Conservation (phyloP, 1,140 invertebrate species). For the Listronotus oregonensis region DNA sequence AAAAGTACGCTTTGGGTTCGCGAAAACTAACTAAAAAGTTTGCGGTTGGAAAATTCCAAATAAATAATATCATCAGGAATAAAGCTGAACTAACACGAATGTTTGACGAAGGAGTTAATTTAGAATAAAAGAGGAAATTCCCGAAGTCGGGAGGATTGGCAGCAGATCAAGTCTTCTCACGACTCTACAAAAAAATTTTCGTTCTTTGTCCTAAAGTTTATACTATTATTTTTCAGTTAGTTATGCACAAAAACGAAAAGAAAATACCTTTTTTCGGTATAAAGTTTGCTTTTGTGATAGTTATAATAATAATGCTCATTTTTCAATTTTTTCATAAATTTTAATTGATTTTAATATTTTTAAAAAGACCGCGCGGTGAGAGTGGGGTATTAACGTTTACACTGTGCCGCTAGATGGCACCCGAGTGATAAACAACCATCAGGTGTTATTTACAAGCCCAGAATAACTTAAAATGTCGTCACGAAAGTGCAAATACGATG, state of each 20-base stretch:
- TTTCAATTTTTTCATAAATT: conserved; percentile 44
- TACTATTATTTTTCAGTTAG: conserved; percentile 10
- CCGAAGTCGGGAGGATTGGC: too few species aligned
- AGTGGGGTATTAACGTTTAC: conserved; percentile 47
- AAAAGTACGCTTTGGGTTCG: too few species aligned
- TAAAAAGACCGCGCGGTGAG: conserved; percentile 50
- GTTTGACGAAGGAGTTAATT: too few species aligned
- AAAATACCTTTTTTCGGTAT: conserved; percentile 4
- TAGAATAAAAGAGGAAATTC: too few species aligned
- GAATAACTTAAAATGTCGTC: conserved; percentile 13
- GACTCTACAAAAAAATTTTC: conserved; percentile 11
- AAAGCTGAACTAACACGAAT: too few species aligned
- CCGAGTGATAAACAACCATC: conserved; percentile 26
- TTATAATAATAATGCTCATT: conserved; percentile 10
- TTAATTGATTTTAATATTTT: conserved; percentile 46
- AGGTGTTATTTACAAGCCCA: conserved; percentile 18
- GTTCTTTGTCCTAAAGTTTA: conserved; percentile 20
- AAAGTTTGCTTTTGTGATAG: conserved; percentile 21
- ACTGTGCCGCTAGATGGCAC: conserved; percentile 25
- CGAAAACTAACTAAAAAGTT: too few species aligned
- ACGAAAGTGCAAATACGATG: conserved; percentile 16
- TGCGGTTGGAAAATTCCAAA: too few species aligned
- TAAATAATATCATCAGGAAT: too few species aligned
- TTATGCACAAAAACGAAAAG: conserved; percentile 16
- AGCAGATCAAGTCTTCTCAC: too few species aligned